phyloP scores from a whole-genome alignment of 2,113 vertebrate genomes.

The Prunella himalayana region DNA sequence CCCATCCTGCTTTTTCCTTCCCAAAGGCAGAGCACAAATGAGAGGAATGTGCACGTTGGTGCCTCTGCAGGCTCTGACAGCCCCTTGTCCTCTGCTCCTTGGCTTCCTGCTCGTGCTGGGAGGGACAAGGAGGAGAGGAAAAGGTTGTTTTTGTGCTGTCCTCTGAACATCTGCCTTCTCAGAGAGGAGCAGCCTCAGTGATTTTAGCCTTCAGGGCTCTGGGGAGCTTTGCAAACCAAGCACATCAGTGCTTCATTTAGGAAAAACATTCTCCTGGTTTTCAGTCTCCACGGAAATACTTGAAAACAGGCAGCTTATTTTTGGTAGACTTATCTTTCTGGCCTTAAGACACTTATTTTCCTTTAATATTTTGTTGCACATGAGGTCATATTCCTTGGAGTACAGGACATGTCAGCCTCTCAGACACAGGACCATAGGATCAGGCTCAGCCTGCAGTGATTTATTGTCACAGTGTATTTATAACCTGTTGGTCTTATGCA shows the following conservation, averaged over 20 bases:
- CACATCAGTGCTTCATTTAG: slow-evolving; percentile 58
- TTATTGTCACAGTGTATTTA: not conserved
- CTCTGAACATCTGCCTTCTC: slow-evolving; percentile 65
- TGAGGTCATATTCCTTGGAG: slow-evolving; percentile 47
- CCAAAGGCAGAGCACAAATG: not conserved
- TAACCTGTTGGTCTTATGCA: not conserved
- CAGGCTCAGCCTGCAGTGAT: not conserved
- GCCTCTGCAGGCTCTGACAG: not conserved
- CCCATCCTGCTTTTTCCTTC: not conserved
- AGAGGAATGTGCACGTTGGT: not conserved
- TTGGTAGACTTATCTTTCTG: slow-evolving; percentile 10
- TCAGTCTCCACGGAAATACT: slow-evolving; percentile 43
- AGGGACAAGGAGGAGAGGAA: not conserved
- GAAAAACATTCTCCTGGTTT: slow-evolving; percentile 59
- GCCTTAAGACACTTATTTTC: slow-evolving; percentile 54
- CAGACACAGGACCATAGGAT: not conserved
- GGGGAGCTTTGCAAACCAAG: slow-evolving; percentile 67
- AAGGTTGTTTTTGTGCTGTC: slow-evolving; percentile 22
- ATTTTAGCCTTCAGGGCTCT: slow-evolving; percentile 54
- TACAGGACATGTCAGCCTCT: not conserved
- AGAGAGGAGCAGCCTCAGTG: slow-evolving; percentile 44
- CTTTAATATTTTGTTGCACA: slow-evolving; percentile 60
- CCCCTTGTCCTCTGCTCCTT: not conserved
- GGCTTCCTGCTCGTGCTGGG: not conserved
- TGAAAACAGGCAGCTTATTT: slow-evolving; percentile 55